Evolutionary conservation across 64 coral and sea anemone genomes (phyloP).

Genomic region (Actinia equina): DNA sequence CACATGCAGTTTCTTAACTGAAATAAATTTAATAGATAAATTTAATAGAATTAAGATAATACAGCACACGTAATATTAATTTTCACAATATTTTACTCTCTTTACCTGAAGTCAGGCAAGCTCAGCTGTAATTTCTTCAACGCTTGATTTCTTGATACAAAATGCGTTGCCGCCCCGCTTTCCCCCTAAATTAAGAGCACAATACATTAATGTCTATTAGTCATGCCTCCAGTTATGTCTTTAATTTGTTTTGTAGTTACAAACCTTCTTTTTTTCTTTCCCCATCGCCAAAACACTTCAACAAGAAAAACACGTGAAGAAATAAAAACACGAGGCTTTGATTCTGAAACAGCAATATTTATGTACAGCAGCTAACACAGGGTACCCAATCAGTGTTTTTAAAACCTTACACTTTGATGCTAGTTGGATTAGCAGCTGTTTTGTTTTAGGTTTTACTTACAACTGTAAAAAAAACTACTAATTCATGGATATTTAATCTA

Average conservation of each 20-base stretch:
- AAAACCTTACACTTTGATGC: no score
- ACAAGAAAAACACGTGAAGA: conserved; percentile 11
- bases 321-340: conserved; percentile 14
- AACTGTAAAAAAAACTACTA: no score
- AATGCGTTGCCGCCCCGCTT: conserved; percentile 80
- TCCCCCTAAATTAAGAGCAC: conserved; percentile 61
- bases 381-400: background rate
- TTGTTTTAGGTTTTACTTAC: no score
- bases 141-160: conserved; percentile 84
- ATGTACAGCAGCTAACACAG: background rate
- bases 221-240: background rate
- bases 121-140: conserved; percentile 93
- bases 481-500: no score
- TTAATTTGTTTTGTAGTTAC: background rate
- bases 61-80: background rate
- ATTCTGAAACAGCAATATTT: background rate
- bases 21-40: no score
- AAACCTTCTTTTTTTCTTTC: conserved; percentile 69
- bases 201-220: background rate
- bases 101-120: conserved; percentile 92
- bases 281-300: conserved; percentile 31
- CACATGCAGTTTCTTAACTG: no score
- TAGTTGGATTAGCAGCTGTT: no score
- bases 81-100: background rate
- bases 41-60: no score